Conservation (phyloP, 2,888 invertebrate genomes). For the Hofmannophila pseudospretella region DNA sequence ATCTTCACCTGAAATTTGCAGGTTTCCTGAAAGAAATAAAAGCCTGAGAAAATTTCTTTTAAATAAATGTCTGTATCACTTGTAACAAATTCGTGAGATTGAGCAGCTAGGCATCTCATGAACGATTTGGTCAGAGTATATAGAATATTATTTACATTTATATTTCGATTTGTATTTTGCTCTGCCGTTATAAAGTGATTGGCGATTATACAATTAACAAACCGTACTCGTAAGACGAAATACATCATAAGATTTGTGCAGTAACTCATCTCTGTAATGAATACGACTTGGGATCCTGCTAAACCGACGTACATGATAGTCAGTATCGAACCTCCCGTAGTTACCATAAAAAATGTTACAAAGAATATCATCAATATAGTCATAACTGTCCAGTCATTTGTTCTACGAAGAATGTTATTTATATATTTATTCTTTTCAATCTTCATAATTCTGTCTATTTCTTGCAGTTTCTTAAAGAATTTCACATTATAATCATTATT, state of each 20-base stretch:
- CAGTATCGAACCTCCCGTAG: neutral
- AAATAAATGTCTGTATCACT: slow-evolving; percentile 6
- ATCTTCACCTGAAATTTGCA: slow-evolving; percentile 9
- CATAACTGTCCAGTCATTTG: slow-evolving; percentile 21
- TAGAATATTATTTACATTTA: slow-evolving; percentile 8
- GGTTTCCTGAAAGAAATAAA: slow-evolving; percentile 6
- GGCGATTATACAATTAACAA: slow-evolving; percentile 5
- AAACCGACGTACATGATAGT: slow-evolving; percentile 2
- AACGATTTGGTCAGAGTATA: neutral
- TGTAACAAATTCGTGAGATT: slow-evolving; percentile 2
- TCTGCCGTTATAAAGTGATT: neutral
- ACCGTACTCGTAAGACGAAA: slow-evolving; percentile 4
- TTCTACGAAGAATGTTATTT: slow-evolving; percentile 21
- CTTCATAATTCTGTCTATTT: slow-evolving; percentile 44
- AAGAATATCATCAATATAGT: slow-evolving; percentile 13
- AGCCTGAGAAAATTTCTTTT: slow-evolving; percentile 5
- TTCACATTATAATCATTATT: slow-evolving; percentile 34
- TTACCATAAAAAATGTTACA: slow-evolving; percentile 12
- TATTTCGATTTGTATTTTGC: neutral
- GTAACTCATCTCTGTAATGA: neutral
- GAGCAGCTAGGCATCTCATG: neutral
- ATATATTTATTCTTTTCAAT: slow-evolving; percentile 31
- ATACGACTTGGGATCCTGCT: neutral
- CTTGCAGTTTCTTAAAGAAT: slow-evolving; percentile 44
- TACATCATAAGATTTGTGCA: slow-evolving; percentile 9